phyloP scores from a whole-genome alignment of 35 echinoderm and acorn worm genomes.

The Apostichopus californicus region DNA sequence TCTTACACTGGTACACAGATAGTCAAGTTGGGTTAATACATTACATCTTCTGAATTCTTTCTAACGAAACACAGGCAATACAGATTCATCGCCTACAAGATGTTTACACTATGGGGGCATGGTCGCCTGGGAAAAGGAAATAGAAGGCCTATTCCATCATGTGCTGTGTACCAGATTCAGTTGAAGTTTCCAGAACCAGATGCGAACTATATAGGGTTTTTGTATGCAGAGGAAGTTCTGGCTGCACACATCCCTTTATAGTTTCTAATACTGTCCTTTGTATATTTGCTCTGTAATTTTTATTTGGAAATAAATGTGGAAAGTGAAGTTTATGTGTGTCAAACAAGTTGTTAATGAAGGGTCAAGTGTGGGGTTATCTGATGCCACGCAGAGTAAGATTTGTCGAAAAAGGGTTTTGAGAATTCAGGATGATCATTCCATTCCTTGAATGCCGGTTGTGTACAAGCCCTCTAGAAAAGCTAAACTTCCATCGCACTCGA shows the following conservation, averaged over 20 bases:
- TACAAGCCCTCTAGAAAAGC: too few relatives aligned
- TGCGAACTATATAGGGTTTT: neutral
- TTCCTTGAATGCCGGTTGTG: too few relatives aligned
- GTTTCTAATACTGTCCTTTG: neutral
- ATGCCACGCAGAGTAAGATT: too few relatives aligned
- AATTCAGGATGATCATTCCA: too few relatives aligned
- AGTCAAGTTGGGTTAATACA: too few relatives aligned
- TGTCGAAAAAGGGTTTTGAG: too few relatives aligned
- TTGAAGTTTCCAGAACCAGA: slow-evolving; percentile 12
- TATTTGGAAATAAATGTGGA: neutral
- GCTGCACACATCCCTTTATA: neutral
- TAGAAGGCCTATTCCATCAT: neutral
- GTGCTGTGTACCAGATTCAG: neutral
- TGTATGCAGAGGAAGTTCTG: slow-evolving; percentile 7
- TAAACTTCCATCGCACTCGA: too few relatives aligned
- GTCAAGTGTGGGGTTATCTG: too few relatives aligned
- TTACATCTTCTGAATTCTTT: neutral
- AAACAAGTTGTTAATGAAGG: too few relatives aligned
- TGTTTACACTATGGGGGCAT: slow-evolving; percentile 12
- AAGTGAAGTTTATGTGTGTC: too few relatives aligned
- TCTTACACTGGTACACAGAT: too few relatives aligned
- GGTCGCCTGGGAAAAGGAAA: slow-evolving; percentile 8
- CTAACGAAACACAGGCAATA: neutral
- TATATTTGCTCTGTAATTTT: neutral
- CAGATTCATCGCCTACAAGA: slow-evolving; percentile 23